Evolutionary conservation across 2,888 invertebrate genomes (phyloP), one percentile per base, ranked within the genome.

Genomic region (Aricia artaxerxes): DNA sequence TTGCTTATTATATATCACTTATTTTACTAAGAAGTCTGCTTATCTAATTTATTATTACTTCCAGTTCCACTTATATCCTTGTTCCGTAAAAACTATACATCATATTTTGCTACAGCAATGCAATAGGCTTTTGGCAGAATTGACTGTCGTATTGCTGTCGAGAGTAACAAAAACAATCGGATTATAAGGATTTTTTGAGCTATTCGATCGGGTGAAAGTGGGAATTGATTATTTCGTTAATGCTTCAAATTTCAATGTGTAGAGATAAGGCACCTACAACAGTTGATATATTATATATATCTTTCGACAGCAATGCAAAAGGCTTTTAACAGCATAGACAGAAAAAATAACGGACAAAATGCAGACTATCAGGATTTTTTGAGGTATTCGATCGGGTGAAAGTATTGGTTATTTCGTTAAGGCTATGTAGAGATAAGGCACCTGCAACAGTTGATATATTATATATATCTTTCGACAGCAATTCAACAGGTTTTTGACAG

Each of bases 201-300:
- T 38, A 69, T 75, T 49, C 7, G 24, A 57, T 53, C 6, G 13
- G 57, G 57, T 53, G 57, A 76, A 76, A 76, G 76, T 76, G 2
- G 53, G 24, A 35, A 31, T 75, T 13, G 11, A 11, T 53, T 9
- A 35, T 11, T 76, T 38, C 53, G 76, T 76, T 57, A 53, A 57
- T 31, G 53, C 75, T 76, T 49, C 35, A 57, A 76, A 35, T 53
- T 76, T 49, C 35, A 57, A 76, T 53, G 31, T 49, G 49, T 53
- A 40, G 13, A 64, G 64, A 75, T 73, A 53, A 49, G 73, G 75
- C 83, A 83, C 83, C 83, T 83, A 82, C 80, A 78, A 64, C 49
- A 79, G 80, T 78, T 81, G 83, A 83, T 40, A 40, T 40, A 24
- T 24, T 24, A 24, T 24, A 24, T 40, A 40, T 5, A 40, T 40